Conservation (phyloP, 1,140 invertebrate species). For the Octopus sinensis region DNA sequence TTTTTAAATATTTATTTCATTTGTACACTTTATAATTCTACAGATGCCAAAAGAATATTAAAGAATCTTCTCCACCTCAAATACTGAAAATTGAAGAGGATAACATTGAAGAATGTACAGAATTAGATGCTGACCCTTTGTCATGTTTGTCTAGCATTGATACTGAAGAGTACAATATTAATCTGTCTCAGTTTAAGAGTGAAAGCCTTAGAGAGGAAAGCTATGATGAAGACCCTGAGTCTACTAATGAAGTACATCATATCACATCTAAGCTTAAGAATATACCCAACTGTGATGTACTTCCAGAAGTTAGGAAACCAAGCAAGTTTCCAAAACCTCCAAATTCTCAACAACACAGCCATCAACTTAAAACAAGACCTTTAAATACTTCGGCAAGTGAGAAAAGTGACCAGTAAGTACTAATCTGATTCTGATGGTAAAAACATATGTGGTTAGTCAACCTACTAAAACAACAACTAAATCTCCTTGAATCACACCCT, state of each 20-base stretch:
- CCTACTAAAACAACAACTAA: too few species aligned
- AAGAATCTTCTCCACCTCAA: conserved; percentile 41
- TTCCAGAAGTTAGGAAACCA: too few species aligned
- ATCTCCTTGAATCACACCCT: too few species aligned
- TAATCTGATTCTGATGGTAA: too few species aligned
- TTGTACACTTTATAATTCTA: conserved; percentile 7
- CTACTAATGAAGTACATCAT: not conserved
- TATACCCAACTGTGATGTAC: not conserved
- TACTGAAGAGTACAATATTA: conserved; percentile 14
- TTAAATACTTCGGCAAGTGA: too few species aligned
- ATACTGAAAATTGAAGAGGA: conserved; percentile 43
- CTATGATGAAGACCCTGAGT: not conserved
- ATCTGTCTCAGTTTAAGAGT: not conserved
- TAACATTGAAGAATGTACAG: conserved; percentile 28
- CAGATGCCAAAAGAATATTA: conserved; percentile 44
- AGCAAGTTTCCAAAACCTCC: too few species aligned
- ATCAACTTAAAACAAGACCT: too few species aligned
- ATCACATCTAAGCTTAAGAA: not conserved
- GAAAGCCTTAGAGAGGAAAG: not conserved
- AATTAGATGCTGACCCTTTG: conserved; percentile 24
- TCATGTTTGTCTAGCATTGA: conserved; percentile 21
- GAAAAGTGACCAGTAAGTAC: too few species aligned
- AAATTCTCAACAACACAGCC: too few species aligned
- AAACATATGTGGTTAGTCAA: too few species aligned
- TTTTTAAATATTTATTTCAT: not conserved